Base-by-base conservation (phyloP, 1,140 invertebrate species). In the Drosophila pruinosa region DNA sequence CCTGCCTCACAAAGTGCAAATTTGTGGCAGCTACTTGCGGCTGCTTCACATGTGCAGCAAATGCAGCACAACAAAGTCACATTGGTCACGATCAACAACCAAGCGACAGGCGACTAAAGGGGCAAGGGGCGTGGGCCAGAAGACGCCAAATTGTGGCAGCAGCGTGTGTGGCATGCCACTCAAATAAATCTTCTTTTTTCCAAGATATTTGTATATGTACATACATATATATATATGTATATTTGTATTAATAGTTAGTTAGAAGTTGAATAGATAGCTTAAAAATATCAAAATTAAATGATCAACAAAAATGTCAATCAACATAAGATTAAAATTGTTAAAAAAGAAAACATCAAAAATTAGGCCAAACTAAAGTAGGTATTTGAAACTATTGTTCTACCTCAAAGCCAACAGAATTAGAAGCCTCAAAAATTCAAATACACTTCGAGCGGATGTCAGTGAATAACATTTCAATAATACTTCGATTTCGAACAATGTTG, bases 1-100 rank as follows among this genome's bases (percentile, higher is more conserved):
- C 72, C 58, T 79, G 75, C 58, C 71, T 47, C 77, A 72, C 36
- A 58, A 72, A 80, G 74, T 73, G 78, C 78, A 82, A 82, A 82
- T 82, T 82, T 82, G 78, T 74, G 69, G 78, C 68, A 73, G 74
- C 77, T 72, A 71, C 68, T 45, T 67, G 73, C 12, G 14, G 6
- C 62, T 45, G 39, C 39, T 3, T 15, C 38, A 38, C 56, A 68
- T 50, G 56, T 63, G 57, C 54, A 53, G 48, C 56, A 61, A 68
- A 57, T 34, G 26, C n/a, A n/a, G 5, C 1, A 12, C 2, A 34
- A 53, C 72, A 72, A 80, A 72, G 78, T 81, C 63, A 74, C 48
- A 54, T 57, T 54, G 75, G 69, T 81, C 78, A 81, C 78, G 78
- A 80, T 38, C 61, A 19, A 10, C 8, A 14, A 8, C 10, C 10